A percentile compares a stretch with the other conserved stretches of the same genome.
Conservation (phyloP, 2,113 vertebrate species). For the Canis aureus region DNA sequence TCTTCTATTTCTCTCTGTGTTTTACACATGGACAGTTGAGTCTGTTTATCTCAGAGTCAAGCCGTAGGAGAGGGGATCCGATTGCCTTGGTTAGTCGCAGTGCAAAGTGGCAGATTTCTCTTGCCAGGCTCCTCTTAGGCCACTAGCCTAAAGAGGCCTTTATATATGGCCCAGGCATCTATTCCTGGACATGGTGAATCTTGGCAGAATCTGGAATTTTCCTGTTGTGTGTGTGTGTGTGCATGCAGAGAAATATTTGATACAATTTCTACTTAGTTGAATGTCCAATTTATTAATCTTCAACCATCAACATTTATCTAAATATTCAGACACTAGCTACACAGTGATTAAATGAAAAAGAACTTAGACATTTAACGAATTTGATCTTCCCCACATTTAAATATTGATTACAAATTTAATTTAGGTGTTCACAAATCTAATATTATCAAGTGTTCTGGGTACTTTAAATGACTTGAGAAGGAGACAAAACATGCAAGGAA, state of each 20-base stretch:
- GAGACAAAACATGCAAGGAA: background rate
- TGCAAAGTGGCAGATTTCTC: background rate
- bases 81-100: background rate
- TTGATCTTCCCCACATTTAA: background rate
- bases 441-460: background rate
- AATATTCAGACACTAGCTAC: background rate
- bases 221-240: background rate
- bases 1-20: background rate
- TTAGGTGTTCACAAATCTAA: background rate
- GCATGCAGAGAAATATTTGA: background rate
- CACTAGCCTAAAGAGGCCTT: background rate
- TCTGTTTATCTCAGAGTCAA: background rate
- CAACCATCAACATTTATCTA: conserved; percentile 14
- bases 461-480: background rate
- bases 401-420: conserved; percentile 15
- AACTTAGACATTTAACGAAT: conserved; percentile 7
- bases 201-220: background rate
- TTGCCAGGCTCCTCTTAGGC: background rate
- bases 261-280: background rate
- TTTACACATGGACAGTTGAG: fast-evolving
- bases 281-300: conserved; percentile 15
- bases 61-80: background rate
- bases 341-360: background rate
- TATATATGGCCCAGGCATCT: background rate
- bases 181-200: background rate